Evolutionary conservation across 2,797 vertebrate genomes (phyloP).

Genomic region (Mormyrus hasselquistii): DNA sequence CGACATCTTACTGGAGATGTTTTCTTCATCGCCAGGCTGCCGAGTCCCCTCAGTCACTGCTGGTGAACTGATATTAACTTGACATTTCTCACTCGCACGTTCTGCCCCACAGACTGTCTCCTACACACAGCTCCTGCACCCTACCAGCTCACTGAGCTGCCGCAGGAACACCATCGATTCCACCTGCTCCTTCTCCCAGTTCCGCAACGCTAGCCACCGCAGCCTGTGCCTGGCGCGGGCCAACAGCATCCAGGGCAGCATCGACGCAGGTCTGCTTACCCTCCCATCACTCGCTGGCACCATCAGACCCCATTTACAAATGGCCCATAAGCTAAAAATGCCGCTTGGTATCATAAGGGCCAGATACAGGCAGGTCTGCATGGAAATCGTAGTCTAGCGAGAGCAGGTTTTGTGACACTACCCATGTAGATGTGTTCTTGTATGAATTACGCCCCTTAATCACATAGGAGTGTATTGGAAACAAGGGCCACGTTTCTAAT

Average conservation of each 20-base stretch:
- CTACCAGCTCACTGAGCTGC: slow-evolving; percentile 83
- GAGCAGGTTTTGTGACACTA: not conserved
- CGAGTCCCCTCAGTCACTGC: not conserved
- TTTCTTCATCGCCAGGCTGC: not conserved
- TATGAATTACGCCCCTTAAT: not conserved
- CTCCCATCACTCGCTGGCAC: not conserved
- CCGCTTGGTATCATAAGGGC: not conserved
- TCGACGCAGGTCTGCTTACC: slow-evolving; percentile 75
- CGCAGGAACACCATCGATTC: slow-evolving; percentile 95
- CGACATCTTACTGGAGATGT: not conserved
- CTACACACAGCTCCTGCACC: slow-evolving; percentile 93
- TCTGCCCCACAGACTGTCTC: slow-evolving; percentile 78
- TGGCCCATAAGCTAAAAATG: not conserved
- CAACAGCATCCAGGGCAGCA: slow-evolving; percentile 94
- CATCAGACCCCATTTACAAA: not conserved
- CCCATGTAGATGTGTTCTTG: not conserved
- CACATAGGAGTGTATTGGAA: not conserved
- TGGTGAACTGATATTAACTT: not conserved
- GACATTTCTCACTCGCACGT: not conserved
- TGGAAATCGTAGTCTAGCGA: not conserved
- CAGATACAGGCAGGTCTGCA: not conserved
- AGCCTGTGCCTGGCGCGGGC: slow-evolving; percentile 87
- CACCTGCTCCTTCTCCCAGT: slow-evolving; percentile 88
- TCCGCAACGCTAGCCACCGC: slow-evolving; percentile 89
- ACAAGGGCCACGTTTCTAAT: not conserved